Evolutionary conservation across 2,888 invertebrate genomes (phyloP).

Genomic region (Ganaspis brasiliensis): DNA sequence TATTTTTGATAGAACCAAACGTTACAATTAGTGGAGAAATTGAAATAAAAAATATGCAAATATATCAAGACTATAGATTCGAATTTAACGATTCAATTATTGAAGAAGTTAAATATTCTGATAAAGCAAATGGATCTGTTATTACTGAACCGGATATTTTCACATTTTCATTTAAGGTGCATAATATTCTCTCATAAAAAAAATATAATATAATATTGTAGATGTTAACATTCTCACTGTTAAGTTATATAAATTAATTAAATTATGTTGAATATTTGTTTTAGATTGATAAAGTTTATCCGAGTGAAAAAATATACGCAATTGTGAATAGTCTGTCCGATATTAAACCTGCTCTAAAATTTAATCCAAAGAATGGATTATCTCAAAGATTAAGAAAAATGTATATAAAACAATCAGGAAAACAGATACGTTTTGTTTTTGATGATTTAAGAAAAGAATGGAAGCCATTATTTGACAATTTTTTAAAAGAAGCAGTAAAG

Average conservation of each 20-base stretch:
- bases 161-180: not conserved
- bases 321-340: not conserved
- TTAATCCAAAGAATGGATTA: constrained; percentile 13
- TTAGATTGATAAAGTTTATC: not conserved
- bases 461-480: not conserved
- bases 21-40: not conserved
- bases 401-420: not conserved
- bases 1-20: not conserved
- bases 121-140: constrained; percentile 17
- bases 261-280: not conserved
- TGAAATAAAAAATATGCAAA: not conserved
- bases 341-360: not conserved
- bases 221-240: too few relatives aligned
- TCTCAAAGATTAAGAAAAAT: constrained; percentile 8
- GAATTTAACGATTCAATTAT: not conserved
- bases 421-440: not conserved
- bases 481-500: constrained; percentile 26
- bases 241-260: too few relatives aligned
- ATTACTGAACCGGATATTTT: not conserved
- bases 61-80: constrained; percentile 21
- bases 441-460: not conserved
- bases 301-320: not conserved
- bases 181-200: not conserved
- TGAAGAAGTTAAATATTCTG: not conserved
- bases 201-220: too few relatives aligned